Percentiles rank a stretch among this genome's conserved stretches.
These are phyloP conservation scores for Ascaphus truei DNA, from an alignment of 2,113 vertebrate genomes.

Conservation along the genomic window DNA sequence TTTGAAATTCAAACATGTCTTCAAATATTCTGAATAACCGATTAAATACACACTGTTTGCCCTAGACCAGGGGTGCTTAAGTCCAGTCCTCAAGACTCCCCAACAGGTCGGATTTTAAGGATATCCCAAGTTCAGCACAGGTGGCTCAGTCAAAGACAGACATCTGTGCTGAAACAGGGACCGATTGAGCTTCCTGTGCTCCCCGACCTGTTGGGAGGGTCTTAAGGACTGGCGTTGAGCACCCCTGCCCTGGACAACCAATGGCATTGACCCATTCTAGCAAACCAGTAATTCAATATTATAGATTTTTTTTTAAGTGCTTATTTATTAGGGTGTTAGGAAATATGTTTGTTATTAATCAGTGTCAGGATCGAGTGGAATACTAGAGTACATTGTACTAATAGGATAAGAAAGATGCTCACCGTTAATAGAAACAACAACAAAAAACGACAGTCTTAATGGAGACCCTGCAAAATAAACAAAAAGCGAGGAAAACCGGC, in stretches of 20 bases:
- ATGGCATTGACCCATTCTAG: too few relatives aligned
- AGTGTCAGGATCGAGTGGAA: conserved; percentile 8
- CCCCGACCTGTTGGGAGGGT: not conserved
- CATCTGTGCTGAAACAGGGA: too few relatives aligned
- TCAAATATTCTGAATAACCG: not conserved
- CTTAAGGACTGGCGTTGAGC: too few relatives aligned
- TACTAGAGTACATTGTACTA: not conserved
- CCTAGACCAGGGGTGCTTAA: too few relatives aligned
- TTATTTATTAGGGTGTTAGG: not conserved
- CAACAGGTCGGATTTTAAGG: too few relatives aligned
- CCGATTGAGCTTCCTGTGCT: too few relatives aligned
- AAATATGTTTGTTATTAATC: conserved; percentile 9
- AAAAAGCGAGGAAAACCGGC: conserved; percentile 48
- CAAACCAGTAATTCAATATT: too few relatives aligned
- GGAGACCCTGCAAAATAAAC: conserved; percentile 33
- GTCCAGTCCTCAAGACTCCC: too few relatives aligned
- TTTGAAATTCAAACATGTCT: conserved; percentile 21
- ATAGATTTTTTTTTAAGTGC: not conserved
- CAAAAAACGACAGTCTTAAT: conserved; percentile 30
- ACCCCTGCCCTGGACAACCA: accelerated
- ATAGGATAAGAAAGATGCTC: conserved; percentile 26
- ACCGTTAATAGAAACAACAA: conserved; percentile 27
- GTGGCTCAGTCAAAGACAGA: too few relatives aligned
- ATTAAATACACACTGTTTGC: not conserved
- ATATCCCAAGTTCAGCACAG: too few relatives aligned